These are phyloP conservation scores for Idaea biselata DNA, from an alignment of 2,888 invertebrate genomes.

Conservation along the genomic window DNA sequence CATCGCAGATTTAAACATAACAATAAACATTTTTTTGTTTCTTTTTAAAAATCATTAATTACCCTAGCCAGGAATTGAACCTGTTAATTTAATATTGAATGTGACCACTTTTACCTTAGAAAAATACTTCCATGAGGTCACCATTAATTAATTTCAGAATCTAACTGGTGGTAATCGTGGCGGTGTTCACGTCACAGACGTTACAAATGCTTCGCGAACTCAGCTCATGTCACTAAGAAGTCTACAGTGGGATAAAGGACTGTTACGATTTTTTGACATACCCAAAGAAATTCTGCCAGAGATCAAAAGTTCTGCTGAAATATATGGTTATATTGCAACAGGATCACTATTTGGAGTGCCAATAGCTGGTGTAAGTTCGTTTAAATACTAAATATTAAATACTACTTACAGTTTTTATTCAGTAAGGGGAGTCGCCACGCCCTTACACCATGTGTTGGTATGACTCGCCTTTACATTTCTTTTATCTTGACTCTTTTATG, in stretches of 20 bases:
- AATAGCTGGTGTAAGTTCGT: slow-evolving; percentile 89
- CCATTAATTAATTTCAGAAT: slow-evolving; percentile 67
- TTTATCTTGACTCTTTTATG: too few species aligned
- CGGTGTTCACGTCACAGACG: slow-evolving; percentile 92
- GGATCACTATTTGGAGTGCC: slow-evolving; percentile 89
- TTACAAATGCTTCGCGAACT: slow-evolving; percentile 97
- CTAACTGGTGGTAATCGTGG: slow-evolving; percentile 80
- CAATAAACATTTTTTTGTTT: too few species aligned
- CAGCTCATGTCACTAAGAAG: slow-evolving; percentile 96
- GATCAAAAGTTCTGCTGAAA: slow-evolving; percentile 94
- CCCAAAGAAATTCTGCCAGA: slow-evolving; percentile 91
- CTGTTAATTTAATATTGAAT: too few species aligned
- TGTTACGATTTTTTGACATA: slow-evolving; percentile 94
- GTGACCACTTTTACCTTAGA: too few species aligned
- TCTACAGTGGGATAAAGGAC: slow-evolving; percentile 93
- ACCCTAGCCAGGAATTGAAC: too few species aligned
- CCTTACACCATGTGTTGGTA: too few species aligned
- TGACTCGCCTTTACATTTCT: too few species aligned
- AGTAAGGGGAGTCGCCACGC: too few species aligned
- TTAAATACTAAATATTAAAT: neutral
- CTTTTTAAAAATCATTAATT: too few species aligned
- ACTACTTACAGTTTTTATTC: neutral
- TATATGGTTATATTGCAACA: slow-evolving; percentile 90
- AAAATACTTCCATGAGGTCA: too few species aligned
- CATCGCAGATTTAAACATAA: too few species aligned